Evolutionary conservation across 2,113 vertebrate genomes (phyloP), one percentile per base, ranked within the genome.

Genomic region (Balaeniceps rex): DNA sequence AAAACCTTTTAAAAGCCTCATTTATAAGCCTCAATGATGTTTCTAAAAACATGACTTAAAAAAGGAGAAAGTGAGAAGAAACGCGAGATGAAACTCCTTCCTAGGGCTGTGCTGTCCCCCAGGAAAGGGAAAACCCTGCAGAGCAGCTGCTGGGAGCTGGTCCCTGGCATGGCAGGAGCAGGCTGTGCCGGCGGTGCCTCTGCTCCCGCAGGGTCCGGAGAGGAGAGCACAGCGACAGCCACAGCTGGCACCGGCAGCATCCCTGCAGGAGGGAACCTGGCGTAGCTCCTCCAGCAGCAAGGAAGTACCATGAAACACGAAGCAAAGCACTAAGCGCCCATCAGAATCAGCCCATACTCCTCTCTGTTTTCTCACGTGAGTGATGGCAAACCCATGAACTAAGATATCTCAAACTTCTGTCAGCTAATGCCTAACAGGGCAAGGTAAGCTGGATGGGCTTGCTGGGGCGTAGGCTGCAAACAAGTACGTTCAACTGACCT

Each of bases 81-180:
- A 78, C 2, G 7, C 0, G 13, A 71, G 28, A 19, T 11, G 10
- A 29, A 78, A 66, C 38, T 55, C n/a, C 40, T 49, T 25, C 52
- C 26, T 24, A 21, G 29, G 55, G 36, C 63, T 2, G 2, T 33
- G 31, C 49, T 42, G 10, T 10, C 33, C 25, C 44, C n/a, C 19
- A 34, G 38, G 28, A 19, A 38, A 31, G 29, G 1, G 13, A 19
- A 38, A 22, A 9, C 54, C 33, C 34, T 6, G 7, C 4, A 4
- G 26, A 31, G 42, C n/a, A 31, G 77, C 47, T 4, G 8, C 58
- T 12, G 19, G 16, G 22, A 16, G 60, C 8, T 4, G 4, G 78
- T 42, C 4, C 47, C 16, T 15, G 0, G 4, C 34, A 5, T 0
- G 1, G 29, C 34, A 12, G 49, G 66, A 63, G 25, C 4, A 9